Evolutionary conservation across 2,113 vertebrate genomes (phyloP), one percentile per base, ranked within the genome.

Genomic region (Tragelaphus buxtoni): DNA sequence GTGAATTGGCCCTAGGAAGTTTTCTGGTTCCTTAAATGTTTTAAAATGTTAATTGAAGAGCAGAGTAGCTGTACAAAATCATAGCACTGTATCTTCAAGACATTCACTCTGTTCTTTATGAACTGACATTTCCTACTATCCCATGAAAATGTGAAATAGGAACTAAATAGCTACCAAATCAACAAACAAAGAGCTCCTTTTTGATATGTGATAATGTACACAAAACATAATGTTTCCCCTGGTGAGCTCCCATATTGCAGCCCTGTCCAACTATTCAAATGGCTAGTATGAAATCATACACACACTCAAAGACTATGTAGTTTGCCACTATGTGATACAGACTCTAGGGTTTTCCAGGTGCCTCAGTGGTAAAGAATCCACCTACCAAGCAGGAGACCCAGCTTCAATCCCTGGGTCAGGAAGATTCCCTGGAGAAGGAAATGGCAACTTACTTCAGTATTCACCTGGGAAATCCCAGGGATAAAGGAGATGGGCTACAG

Each of bases 1-100:
- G 32, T 65, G 35, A 95, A 88, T 9, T 26, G 42, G 35, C 56
- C 56, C 56, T 58, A 76, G 42, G 88, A 96, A 69, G 8, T 30
- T 74, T 95, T 88, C 16, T 83, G 47, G 55, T 60, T 56, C 32
- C 87, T 90, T 88, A 91, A 90, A 90, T 83, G 45, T 82, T 89
- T 94, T 80, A 84, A 96, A 92, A 81, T 81, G 80, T 92, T 94
- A 81, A 89, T 14, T 93, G 56, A 97, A 82, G 83, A 89, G 45
- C 61, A 89, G 24, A 91, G 80, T 61, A 91, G 30, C 79, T 91
- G 24, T 18, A 58, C 42, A 80, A 69, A 91, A 58, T 81, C 84
- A 49, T 74, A 76, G n/a, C 45, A 56, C n/a, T 17, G 20, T 30
- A 91, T 93, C 87, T 96, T 80, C 24, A 84, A 80, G 92, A 81